A percentile compares a stretch with the other conserved stretches of the same genome.
phyloP scores from a whole-genome alignment of 2,113 vertebrate species.

The Zapus hudsonius region DNA sequence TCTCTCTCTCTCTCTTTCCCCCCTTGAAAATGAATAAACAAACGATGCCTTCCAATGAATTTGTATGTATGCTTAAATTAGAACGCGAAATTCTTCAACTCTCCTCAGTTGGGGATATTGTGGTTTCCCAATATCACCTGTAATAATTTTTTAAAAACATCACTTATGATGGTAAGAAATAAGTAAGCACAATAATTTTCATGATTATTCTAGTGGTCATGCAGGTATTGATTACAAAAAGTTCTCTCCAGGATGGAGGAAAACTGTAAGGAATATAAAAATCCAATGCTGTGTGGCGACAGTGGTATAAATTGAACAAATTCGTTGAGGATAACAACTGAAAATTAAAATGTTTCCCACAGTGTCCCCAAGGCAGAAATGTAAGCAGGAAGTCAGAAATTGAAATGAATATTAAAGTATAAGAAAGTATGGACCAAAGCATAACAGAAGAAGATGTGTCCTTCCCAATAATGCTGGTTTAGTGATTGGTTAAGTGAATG shows the following conservation, averaged over 20 bases:
- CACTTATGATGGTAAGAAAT: constrained; percentile 5
- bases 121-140: not conserved
- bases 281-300: not conserved
- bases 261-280: not conserved
- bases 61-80: constrained; percentile 18
- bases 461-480: not conserved
- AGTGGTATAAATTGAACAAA: not conserved
- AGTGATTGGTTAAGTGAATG: constrained; percentile 16
- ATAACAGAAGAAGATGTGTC: constrained; percentile 43
- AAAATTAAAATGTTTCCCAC: constrained; percentile 31
- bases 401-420: not conserved
- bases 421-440: constrained; percentile 26
- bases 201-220: not conserved
- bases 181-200: not conserved
- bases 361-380: not conserved
- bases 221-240: not conserved
- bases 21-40: too few species aligned
- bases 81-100: not conserved
- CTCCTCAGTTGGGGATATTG: not conserved
- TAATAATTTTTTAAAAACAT: not conserved
- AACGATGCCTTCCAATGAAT: not conserved
- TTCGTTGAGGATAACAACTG: constrained; percentile 13
- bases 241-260: not conserved
- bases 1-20: too few species aligned
- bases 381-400: constrained; percentile 36